phyloP scores from a whole-genome alignment of 2,113 vertebrate genomes.

The Rynchops niger region DNA sequence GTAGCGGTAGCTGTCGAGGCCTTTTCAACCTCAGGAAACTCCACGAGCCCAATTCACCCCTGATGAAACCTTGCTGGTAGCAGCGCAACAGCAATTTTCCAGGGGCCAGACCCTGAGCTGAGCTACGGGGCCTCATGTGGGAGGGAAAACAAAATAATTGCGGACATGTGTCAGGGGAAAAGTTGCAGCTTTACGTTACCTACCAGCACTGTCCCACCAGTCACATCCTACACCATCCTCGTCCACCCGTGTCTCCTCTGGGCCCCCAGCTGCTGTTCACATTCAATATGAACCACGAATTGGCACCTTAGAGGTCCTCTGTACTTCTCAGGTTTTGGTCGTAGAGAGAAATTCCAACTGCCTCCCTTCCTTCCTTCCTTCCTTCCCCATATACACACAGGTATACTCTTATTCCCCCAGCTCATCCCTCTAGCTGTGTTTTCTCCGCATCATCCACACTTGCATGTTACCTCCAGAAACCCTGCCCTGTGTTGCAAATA shows the following conservation, averaged over 20 bases:
- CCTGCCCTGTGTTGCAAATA: background rate
- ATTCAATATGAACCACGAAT: background rate
- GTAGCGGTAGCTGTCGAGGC: background rate
- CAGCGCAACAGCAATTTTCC: background rate
- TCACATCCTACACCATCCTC: rapidly evolving
- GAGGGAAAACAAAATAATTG: background rate
- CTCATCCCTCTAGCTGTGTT: background rate
- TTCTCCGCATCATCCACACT: background rate
- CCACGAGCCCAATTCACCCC: background rate
- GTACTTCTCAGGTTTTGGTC: background rate
- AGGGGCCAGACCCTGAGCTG: background rate
- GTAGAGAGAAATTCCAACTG: background rate
- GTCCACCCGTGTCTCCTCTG: rapidly evolving
- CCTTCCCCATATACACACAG: rapidly evolving
- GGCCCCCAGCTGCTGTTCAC: background rate
- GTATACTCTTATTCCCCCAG: background rate
- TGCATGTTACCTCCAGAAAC: background rate
- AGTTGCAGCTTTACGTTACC: rapidly evolving
- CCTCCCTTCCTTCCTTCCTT: background rate
- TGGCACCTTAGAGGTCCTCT: background rate
- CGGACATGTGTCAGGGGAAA: rapidly evolving
- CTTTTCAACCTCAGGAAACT: background rate
- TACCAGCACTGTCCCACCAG: background rate
- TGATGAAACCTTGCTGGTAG: background rate
- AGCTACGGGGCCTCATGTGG: rapidly evolving